phyloP scores from a whole-genome alignment of 2,888 invertebrate species.

The Aporophyla nigra region DNA sequence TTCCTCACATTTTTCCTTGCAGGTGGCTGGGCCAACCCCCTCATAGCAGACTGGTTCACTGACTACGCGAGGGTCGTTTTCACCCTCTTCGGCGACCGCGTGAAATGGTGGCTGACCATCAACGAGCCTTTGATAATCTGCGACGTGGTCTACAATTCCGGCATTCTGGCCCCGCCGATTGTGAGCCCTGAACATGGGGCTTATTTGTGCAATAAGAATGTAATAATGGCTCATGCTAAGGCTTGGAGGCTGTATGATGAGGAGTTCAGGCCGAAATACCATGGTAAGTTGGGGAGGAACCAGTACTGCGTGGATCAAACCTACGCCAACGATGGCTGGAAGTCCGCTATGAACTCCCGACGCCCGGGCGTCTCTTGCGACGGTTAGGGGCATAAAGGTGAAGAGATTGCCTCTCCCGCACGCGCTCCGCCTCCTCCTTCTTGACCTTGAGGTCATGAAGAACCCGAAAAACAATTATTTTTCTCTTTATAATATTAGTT shows the following conservation, averaged over 20 bases:
- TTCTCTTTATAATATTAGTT: too few relatives aligned
- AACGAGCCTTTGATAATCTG: constrained; percentile 92
- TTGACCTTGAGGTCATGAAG: too few relatives aligned
- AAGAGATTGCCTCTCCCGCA: too few relatives aligned
- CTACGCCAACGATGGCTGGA: too few relatives aligned
- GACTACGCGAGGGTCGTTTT: constrained; percentile 90
- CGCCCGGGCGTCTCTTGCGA: too few relatives aligned
- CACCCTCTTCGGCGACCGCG: constrained; percentile 91
- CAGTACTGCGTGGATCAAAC: background rate
- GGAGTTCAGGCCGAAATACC: constrained; percentile 83
- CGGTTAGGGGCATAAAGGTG: too few relatives aligned
- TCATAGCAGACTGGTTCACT: constrained; percentile 33
- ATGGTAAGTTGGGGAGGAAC: constrained; percentile 34
- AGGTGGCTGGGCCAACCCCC: constrained; percentile 48
- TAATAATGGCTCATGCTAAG: constrained; percentile 93
- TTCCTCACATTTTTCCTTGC: background rate
- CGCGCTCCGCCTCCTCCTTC: too few relatives aligned
- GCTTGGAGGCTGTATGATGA: constrained; percentile 91
- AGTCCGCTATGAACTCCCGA: too few relatives aligned
- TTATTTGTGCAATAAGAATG: constrained; percentile 91
- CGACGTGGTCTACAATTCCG: constrained; percentile 70
- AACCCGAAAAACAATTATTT: too few relatives aligned
- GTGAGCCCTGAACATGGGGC: constrained; percentile 37
- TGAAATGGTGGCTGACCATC: constrained; percentile 93
- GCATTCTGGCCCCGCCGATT: constrained; percentile 86